Conservation (phyloP, 2,113 vertebrate genomes). For the Psammodynastes pulverulentus region DNA sequence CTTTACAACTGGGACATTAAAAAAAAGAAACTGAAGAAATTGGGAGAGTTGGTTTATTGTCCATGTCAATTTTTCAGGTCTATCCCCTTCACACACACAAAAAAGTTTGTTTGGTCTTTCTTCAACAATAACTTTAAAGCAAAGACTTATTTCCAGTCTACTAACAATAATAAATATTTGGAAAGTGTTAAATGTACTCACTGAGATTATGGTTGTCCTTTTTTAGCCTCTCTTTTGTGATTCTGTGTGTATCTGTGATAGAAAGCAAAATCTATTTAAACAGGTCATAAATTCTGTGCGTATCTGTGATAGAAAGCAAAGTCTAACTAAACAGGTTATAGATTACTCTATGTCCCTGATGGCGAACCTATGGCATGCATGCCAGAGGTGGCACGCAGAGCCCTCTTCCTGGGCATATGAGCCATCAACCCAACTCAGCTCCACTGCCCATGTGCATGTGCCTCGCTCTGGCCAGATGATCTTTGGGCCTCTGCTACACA, state of each 20-base stretch:
- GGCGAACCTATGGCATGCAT: no score
- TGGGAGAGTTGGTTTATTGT: neutral
- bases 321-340: slow-evolving; percentile 50
- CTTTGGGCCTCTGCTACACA: no score
- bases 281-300: slow-evolving; percentile 72
- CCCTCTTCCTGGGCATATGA: no score
- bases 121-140: neutral
- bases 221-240: slow-evolving; percentile 96
- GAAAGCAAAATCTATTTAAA: slow-evolving; percentile 64
- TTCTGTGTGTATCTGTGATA: slow-evolving; percentile 84
- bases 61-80: slow-evolving; percentile 6
- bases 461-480: no score
- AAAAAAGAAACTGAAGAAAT: neutral
- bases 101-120: neutral
- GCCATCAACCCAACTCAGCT: no score
- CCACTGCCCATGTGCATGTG: no score
- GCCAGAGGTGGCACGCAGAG: no score
- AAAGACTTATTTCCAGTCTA: neutral
- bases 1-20: neutral
- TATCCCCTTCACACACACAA: neutral
- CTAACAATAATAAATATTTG: slow-evolving; percentile 3
- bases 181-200: slow-evolving; percentile 69
- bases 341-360: slow-evolving; percentile 30
- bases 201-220: slow-evolving; percentile 99
- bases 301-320: slow-evolving; percentile 78